Percentiles rank a stretch among this genome's conserved stretches.
phyloP scores from a whole-genome alignment of 2,113 vertebrate genomes.

The Phaethornis superciliosus region DNA sequence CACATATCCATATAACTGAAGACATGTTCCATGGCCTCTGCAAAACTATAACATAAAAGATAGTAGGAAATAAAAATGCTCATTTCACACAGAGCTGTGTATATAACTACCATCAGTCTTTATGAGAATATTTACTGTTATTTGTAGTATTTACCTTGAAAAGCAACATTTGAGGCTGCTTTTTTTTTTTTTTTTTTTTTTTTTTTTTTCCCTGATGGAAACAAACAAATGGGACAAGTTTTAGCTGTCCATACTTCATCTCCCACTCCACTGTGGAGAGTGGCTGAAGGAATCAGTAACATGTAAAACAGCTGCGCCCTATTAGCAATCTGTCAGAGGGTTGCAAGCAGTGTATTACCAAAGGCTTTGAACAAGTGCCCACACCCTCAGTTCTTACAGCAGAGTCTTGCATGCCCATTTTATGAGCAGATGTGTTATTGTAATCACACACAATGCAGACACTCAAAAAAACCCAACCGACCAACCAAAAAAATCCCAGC shows the following conservation, averaged over 20 bases:
- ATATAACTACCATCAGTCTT: neutral
- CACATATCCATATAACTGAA: neutral
- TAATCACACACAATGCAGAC: neutral
- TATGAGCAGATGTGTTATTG: neutral
- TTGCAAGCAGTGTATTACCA: neutral
- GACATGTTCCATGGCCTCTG: neutral
- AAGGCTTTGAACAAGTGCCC: neutral
- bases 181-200: neutral
- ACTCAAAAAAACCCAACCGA: neutral
- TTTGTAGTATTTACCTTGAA: neutral
- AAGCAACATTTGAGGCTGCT: neutral
- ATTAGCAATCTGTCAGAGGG: neutral
- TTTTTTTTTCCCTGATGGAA: neutral
- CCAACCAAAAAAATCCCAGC: neutral
- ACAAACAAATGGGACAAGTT: neutral
- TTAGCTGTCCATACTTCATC: neutral
- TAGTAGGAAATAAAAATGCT: neutral
- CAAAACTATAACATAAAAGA: neutral
- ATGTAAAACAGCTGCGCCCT: neutral
- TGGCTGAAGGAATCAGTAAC: neutral
- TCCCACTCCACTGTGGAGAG: neutral
- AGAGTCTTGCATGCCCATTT: neutral
- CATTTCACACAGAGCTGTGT: neutral
- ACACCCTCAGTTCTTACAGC: neutral
- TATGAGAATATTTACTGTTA: neutral